Conservation (phyloP, 2,113 vertebrate species). For the Neomonachus schauinslandi region DNA sequence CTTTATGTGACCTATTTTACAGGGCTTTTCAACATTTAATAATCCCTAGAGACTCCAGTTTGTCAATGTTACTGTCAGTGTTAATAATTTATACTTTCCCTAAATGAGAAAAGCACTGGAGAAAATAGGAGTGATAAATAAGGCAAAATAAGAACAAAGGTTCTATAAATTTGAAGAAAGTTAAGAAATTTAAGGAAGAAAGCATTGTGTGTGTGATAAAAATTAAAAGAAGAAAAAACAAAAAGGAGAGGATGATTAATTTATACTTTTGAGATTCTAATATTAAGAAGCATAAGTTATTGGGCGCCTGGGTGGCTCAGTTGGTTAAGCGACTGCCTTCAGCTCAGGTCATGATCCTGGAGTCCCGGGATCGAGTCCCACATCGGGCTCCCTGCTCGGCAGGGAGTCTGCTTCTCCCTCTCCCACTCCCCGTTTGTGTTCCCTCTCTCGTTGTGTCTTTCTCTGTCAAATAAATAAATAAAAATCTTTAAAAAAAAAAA, state of each 20-base stretch:
- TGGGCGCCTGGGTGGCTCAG: too few relatives aligned
- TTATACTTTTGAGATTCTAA: not conserved
- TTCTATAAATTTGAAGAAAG: not conserved
- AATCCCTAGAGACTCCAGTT: not conserved
- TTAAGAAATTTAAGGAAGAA: not conserved
- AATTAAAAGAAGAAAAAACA: not conserved
- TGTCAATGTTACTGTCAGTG: conserved; percentile 16
- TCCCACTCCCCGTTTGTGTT: too few relatives aligned
- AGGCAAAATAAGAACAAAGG: not conserved
- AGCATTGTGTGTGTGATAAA: not conserved
- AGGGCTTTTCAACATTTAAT: conserved; percentile 47
- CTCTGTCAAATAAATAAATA: too few relatives aligned
- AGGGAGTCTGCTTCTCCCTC: too few relatives aligned
- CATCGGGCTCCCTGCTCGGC: too few relatives aligned
- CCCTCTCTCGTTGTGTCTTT: too few relatives aligned
- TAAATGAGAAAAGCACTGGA: not conserved
- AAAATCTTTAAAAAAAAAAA: too few relatives aligned
- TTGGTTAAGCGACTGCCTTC: too few relatives aligned
- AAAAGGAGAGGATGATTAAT: not conserved
- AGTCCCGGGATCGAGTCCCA: too few relatives aligned
- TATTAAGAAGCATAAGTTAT: not conserved
- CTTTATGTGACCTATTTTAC: conserved; percentile 25
- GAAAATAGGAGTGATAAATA: not conserved
- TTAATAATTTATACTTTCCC: conserved; percentile 54
- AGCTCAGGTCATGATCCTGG: too few relatives aligned